These are phyloP conservation scores for Henricia sp. DNA, from an alignment of 53 echinoderm and acorn worm species.

Conservation along the genomic window DNA sequence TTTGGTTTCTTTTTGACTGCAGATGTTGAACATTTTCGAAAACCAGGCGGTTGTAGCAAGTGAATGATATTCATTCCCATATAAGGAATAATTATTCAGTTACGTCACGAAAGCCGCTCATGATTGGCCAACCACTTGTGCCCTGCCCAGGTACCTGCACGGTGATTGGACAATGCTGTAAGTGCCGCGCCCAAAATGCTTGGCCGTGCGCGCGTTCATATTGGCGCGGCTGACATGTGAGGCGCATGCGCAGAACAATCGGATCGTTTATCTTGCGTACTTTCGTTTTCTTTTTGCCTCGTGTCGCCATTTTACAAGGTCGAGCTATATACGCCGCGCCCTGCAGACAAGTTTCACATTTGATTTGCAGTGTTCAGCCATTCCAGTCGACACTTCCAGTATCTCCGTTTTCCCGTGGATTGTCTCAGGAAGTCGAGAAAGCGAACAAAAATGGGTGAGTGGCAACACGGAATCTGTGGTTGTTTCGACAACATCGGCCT, in stretches of 20 bases:
- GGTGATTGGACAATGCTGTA: not conserved
- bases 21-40: not conserved
- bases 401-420: not conserved
- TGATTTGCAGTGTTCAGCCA: no score
- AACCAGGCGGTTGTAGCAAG: slow-evolving; percentile 39
- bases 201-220: not conserved
- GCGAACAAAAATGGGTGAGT: slow-evolving; percentile 88
- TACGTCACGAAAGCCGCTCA: slow-evolving; percentile 3
- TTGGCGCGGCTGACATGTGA: not conserved
- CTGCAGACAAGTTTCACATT: no score
- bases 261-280: not conserved
- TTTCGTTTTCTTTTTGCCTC: not conserved
- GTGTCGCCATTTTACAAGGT: no score
- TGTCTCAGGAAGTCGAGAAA: not conserved
- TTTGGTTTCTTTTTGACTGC: no score
- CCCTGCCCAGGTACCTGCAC: not conserved
- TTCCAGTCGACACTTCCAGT: no score
- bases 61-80: slow-evolving; percentile 61
- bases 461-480: slow-evolving; percentile 92
- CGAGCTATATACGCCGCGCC: no score
- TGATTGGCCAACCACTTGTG: slow-evolving; percentile 30
- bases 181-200: not conserved
- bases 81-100: slow-evolving; percentile 62
- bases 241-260: slow-evolving; percentile 15
- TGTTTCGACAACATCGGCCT: slow-evolving; percentile 97